Evolutionary conservation across 1,140 invertebrate species (phyloP).

Genomic region (Chironomus tepperi): DNA sequence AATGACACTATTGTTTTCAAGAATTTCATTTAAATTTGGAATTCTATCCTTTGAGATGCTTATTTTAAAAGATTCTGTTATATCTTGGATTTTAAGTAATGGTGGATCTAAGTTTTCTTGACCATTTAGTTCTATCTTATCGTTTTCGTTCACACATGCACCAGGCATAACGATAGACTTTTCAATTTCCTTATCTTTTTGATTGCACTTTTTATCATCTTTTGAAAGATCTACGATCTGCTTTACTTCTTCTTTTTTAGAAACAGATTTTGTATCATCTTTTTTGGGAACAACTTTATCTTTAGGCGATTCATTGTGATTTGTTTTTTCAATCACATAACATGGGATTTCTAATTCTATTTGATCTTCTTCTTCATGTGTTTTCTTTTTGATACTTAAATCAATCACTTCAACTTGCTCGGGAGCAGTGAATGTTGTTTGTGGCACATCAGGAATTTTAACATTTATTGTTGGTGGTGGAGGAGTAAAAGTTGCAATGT

Average conservation of each 20-base stretch:
- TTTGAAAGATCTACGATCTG: not conserved
- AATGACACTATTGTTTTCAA: not conserved
- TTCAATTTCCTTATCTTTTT: not conserved
- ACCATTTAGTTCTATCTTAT: not conserved
- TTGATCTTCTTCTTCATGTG: too few relatives aligned
- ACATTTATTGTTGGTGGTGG: conserved; percentile 34
- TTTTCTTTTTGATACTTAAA: conserved; percentile 19
- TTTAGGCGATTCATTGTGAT: too few relatives aligned
- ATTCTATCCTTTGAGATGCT: not conserved
- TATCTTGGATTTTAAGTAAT: not conserved
- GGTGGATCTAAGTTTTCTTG: not conserved
- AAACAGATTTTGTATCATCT: too few relatives aligned
- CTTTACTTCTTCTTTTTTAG: not conserved
- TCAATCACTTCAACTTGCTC: conserved; percentile 26
- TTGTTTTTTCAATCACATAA: too few relatives aligned
- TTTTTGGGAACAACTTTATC: too few relatives aligned
- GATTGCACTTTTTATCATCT: not conserved
- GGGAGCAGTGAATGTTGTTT: conserved; percentile 21
- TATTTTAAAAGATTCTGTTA: not conserved
- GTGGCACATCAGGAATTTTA: conserved; percentile 29
- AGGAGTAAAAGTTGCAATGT: conserved; percentile 30
- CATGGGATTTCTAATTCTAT: too few relatives aligned
- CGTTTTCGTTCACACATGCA: not conserved
- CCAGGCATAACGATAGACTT: too few relatives aligned
- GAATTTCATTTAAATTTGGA: conserved; percentile 3